phyloP scores from a whole-genome alignment of 53 echinoderm and acorn worm genomes.

The Actinopyga echinites region DNA sequence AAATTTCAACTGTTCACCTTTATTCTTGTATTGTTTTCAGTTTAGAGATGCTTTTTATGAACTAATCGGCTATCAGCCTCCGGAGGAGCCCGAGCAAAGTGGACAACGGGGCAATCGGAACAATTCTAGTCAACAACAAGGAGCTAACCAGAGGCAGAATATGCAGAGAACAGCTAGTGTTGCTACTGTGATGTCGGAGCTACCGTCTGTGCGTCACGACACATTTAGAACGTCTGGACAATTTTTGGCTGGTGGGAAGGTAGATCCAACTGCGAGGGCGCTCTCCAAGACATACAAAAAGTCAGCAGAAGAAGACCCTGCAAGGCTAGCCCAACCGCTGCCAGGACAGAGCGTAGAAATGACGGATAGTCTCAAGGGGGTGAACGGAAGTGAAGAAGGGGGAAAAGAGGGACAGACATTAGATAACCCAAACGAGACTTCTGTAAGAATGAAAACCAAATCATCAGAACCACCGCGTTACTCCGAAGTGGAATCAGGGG shows the following conservation, averaged over 20 bases:
- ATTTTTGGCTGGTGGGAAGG: constrained; percentile 16
- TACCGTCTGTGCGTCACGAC: constrained; percentile 3
- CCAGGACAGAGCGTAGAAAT: constrained; percentile 33
- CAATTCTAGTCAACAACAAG: background rate
- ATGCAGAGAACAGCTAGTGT: constrained; percentile 10
- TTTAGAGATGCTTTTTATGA: constrained; percentile 41
- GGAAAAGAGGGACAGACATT: background rate
- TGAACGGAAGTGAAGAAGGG: background rate
- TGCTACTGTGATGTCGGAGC: constrained; percentile 28
- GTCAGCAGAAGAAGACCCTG: background rate
- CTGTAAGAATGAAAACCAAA: background rate
- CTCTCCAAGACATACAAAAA: background rate
- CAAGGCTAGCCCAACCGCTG: background rate
- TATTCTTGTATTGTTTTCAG: constrained; percentile 10
- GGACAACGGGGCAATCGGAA: background rate
- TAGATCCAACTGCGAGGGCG: constrained; percentile 18
- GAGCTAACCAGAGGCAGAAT: background rate
- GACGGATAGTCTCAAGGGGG: background rate
- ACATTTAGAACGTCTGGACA: background rate
- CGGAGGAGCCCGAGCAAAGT: constrained; percentile 3
- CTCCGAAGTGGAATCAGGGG: background rate
- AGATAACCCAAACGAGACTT: no score
- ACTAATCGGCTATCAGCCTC: constrained; percentile 27
- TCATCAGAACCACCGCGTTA: constrained; percentile 2
- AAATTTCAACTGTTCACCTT: no score